phyloP scores from a whole-genome alignment of 2,888 invertebrate species.

The Calliphora vomitoria region DNA sequence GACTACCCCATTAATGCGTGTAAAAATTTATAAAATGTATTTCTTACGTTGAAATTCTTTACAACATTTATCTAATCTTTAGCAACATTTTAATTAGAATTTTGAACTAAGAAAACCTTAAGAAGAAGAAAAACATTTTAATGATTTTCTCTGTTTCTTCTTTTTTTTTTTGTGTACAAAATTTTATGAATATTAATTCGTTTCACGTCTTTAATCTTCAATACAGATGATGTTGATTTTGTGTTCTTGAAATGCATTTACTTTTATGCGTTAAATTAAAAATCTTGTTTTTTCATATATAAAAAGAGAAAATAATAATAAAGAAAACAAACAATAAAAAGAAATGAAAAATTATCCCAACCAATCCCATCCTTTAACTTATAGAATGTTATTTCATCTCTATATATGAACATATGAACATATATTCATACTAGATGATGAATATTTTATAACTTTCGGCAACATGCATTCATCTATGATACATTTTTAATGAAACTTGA shows the following conservation, averaged over 20 bases:
- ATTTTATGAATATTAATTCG: constrained; percentile 65
- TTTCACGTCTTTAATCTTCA: constrained; percentile 57
- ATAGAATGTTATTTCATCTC: constrained; percentile 37
- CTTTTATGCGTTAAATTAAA: constrained; percentile 80
- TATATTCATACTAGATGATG: constrained; percentile 55
- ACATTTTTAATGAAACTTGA: constrained; percentile 74
- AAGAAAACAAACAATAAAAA: constrained; percentile 65
- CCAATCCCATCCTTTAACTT: constrained; percentile 56
- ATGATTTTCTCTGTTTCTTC: not conserved
- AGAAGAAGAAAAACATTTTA: constrained; percentile 13
- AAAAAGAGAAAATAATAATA: constrained; percentile 60
- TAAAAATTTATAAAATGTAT: not conserved
- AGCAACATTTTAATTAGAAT: constrained; percentile 40
- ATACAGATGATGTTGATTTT: constrained; percentile 61
- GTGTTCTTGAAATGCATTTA: constrained; percentile 75
- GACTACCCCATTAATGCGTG: no score
- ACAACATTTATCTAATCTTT: not conserved
- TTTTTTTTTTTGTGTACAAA: constrained; percentile 16
- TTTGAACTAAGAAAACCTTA: constrained; percentile 2
- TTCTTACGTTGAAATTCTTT: not conserved
- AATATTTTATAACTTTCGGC: constrained; percentile 74
- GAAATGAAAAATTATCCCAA: constrained; percentile 69
- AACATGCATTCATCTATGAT: constrained; percentile 72
- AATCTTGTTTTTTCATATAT: constrained; percentile 72
- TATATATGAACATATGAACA: not conserved